Percentiles rank a stretch among this genome's conserved stretches.
These are phyloP conservation scores for Sebastes ruberrimus DNA, from an alignment of 2,797 vertebrate species.

Conservation along the genomic window DNA sequence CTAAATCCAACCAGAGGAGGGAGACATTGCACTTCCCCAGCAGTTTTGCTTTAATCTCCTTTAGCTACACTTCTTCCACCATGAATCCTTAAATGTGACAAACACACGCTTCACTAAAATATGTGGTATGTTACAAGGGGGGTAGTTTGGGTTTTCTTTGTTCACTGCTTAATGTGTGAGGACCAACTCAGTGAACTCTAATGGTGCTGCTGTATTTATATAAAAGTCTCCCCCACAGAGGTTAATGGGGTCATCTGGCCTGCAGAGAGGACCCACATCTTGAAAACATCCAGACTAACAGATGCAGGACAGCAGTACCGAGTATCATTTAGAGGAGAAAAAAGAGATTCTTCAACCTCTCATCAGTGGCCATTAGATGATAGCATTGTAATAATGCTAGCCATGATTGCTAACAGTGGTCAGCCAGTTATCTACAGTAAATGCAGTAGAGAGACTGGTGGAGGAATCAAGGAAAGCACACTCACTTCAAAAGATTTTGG, in stretches of 20 bases:
- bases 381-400: constrained; percentile 22
- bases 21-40: constrained; percentile 57
- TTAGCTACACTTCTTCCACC: background rate
- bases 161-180: background rate
- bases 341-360: constrained; percentile 28
- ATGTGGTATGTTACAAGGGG: background rate
- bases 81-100: background rate
- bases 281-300: constrained; percentile 52
- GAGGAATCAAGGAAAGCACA: background rate
- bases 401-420: constrained; percentile 48
- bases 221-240: constrained; percentile 3
- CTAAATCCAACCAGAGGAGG: constrained; percentile 59
- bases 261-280: constrained; percentile 48
- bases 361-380: constrained; percentile 37
- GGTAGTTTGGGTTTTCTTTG: background rate
- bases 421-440: constrained; percentile 20
- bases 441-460: background rate
- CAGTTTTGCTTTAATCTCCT: background rate
- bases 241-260: constrained; percentile 60
- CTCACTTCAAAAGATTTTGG: constrained; percentile 32
- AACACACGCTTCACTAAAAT: background rate
- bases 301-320: constrained; percentile 26
- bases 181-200: constrained; percentile 4
- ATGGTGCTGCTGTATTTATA: background rate
- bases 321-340: constrained; percentile 13